Conservation (phyloP, 2,888 invertebrate genomes). For the Phytoseiulus persimilis region DNA sequence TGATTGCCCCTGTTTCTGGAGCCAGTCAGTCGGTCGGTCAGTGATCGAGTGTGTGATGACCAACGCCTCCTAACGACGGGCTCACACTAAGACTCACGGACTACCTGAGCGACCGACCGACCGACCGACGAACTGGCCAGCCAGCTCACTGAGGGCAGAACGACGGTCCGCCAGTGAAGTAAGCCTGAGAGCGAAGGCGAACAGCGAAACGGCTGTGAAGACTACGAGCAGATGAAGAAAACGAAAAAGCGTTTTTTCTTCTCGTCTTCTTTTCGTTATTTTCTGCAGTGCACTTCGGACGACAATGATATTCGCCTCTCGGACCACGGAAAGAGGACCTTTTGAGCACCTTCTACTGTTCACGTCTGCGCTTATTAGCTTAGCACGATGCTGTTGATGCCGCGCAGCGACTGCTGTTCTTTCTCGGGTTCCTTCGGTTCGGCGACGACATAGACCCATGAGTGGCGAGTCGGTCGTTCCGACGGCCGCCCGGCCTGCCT, state of each 20-base stretch:
- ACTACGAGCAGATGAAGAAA: conserved; percentile 5
- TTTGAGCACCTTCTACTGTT: background rate
- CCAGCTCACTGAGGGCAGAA: background rate
- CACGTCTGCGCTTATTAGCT: conserved; percentile 5
- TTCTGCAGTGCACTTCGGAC: background rate
- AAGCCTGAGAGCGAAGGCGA: background rate
- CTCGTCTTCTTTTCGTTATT: background rate
- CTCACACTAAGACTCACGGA: background rate
- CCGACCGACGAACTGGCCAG: background rate
- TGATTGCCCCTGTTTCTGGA: background rate
- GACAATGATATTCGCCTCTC: background rate
- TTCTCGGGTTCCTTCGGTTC: background rate
- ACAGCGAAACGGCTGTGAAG: background rate
- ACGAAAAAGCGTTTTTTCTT: background rate
- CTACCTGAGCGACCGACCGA: background rate
- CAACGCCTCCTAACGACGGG: background rate
- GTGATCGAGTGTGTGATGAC: background rate
- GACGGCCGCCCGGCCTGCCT: background rate
- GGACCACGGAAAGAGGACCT: background rate
- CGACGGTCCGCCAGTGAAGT: background rate
- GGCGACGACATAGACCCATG: background rate
- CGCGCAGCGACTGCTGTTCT: background rate
- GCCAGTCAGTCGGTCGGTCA: background rate
- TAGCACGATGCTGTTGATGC: background rate
- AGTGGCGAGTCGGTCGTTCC: background rate